Base-by-base conservation (phyloP, 2,113 vertebrate species). In the Gobio gobio region DNA sequence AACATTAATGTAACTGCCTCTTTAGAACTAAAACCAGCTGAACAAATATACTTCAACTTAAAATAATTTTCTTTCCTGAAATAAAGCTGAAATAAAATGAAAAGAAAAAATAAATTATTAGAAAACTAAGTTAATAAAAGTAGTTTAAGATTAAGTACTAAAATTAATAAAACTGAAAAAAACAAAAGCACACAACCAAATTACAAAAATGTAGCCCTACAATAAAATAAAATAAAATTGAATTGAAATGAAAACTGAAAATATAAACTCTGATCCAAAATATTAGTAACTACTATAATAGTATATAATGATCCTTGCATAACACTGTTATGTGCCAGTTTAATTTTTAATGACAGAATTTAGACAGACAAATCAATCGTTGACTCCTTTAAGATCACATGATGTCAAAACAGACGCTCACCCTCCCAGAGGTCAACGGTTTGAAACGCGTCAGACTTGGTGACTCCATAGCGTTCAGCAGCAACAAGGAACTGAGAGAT, bases 361-460 rank as follows among this genome's bases (percentile, higher is more conserved):
- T 16, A 49, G 47, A 49, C 61, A 5, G 40, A 72, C 47, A 63
- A 20, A 18, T 51, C 51, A 5, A 56, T 20, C 18, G 2, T 7
- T 2, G 54, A 70, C 5, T 70, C 20, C 4, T 10, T 36, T 40
- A 22, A 70, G 66, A 40, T 22, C 66, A 22, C 68, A 29, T 45
- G 16, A 43, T 68, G 29, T 58, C 43, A 33, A 24, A 45, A 26
- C 12, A 20, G 59, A n/a, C 9, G 18, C 18, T 94, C 85, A 97
- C 98, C 93, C 94, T 99, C 98, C 89, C 93, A 99, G 81, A 99
- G 96, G 90, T 99, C 98, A 0, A 99, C 98, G 0, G 98, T 99
- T 94, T 99, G 98, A 92, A 99, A 99, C 26, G 98, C 93, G 83
- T 99, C 97, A 0, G 96, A 97, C 92, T 98, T 98, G 87, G 91